Evolutionary conservation across 2,113 vertebrate genomes (phyloP), one percentile per base, ranked within the genome.

Genomic region (Bufo bufo): DNA sequence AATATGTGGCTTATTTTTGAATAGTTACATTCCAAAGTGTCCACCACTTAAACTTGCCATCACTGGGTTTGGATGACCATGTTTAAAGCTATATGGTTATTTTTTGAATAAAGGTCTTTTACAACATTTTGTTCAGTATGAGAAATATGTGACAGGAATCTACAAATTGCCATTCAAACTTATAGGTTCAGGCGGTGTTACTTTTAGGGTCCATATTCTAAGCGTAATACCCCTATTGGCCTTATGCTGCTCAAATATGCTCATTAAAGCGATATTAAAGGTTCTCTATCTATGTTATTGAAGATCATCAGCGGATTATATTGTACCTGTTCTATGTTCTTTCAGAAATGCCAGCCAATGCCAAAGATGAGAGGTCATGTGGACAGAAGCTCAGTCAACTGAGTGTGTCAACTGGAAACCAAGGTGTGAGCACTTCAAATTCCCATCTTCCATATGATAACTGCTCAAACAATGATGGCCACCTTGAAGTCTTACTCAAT

Each of bases 331-430:
- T 50, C 19, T 14, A 52, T 80, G 8, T 84, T 89, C 0, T 9
- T 52, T 3, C 96, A 99, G 98, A 99, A 96, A 99, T 99, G 93
- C 98, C 98, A 85, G 97, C 97, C 91, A 98, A 97, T 49, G 97
- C 96, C 94, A 97, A 96, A 93, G 97, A 97, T 80, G 98, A 97
- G 65, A 96, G 95, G 80, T 94, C 95, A 58, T 97, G 96, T 95
- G 95, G 97, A 89, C 97, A 96, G 90, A 98, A 98, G 94, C 95
- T 97, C 87, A 97, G 96, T 94, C 97, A 97, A 94, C 95, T 97
- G 90, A 95, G 96, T 1, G 95, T 97, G 92, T 96, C 97, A 17
- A 85, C 97, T 59, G 96, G 94, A 90, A 96, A 91, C 91, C 89
- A 95, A 13, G 78, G 92, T 0, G 56, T 95, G 4, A 56, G 95